Evolutionary conservation across 1,140 invertebrate genomes (phyloP).

Genomic region (Aphelinus atriplicis): DNA sequence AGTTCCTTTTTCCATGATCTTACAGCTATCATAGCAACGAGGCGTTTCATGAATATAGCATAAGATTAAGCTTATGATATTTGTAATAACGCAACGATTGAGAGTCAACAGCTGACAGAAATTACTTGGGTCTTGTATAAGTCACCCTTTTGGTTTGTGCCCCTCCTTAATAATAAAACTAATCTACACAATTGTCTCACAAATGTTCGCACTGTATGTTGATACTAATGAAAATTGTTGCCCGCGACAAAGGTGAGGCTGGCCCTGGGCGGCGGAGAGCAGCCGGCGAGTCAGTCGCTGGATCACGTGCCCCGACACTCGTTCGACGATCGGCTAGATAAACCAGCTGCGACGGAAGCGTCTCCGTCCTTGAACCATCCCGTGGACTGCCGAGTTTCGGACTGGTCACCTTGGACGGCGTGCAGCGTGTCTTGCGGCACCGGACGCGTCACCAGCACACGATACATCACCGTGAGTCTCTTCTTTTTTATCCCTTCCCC

Average conservation of each 20-base stretch:
- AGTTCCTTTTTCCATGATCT: too few species aligned
- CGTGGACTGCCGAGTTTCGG: conserved; percentile 75
- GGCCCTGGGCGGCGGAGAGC: not conserved
- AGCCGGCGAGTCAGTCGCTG: not conserved
- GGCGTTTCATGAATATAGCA: too few species aligned
- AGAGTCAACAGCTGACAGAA: too few species aligned
- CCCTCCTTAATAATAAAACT: too few species aligned
- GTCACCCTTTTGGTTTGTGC: too few species aligned
- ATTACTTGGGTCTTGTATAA: too few species aligned
- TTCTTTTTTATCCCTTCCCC: too few species aligned
- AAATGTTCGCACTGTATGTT: not conserved
- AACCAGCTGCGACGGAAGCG: too few species aligned
- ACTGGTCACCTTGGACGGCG: conserved; percentile 79
- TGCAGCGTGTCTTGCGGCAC: conserved; percentile 79
- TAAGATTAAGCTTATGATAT: too few species aligned
- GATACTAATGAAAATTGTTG: not conserved
- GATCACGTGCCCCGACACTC: not conserved
- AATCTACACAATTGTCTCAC: too few species aligned
- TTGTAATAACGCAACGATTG: too few species aligned
- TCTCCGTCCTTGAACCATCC: conserved; percentile 33
- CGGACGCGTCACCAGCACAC: conserved; percentile 69
- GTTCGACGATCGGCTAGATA: not conserved
- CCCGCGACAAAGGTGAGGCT: not conserved
- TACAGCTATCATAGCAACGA: too few species aligned
- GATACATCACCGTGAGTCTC: conserved; percentile 69